These are phyloP conservation scores for Pangasius djambal DNA, from an alignment of 2,797 vertebrate species.

Conservation along the genomic window DNA sequence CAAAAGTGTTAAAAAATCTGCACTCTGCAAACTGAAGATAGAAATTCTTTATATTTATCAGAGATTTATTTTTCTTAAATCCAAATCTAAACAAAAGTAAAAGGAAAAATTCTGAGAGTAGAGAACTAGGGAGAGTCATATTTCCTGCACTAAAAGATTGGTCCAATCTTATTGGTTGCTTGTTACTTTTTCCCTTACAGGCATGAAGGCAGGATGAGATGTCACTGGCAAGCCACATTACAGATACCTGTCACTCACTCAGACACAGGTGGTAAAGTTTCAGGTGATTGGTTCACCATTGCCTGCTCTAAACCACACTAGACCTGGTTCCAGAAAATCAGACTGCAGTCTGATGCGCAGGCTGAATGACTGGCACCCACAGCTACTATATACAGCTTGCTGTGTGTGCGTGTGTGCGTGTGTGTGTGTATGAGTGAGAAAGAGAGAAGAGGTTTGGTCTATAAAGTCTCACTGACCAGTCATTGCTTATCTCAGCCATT, in stretches of 20 bases:
- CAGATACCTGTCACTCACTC: neutral
- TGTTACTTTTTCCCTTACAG: neutral
- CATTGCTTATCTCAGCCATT: constrained; percentile 77
- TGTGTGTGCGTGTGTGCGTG: neutral
- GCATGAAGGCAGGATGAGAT: neutral
- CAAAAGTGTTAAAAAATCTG: neutral
- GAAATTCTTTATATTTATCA: neutral
- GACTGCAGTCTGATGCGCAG: neutral
- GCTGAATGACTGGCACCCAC: neutral
- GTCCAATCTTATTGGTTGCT: neutral
- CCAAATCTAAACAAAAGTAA: neutral
- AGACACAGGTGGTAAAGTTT: neutral
- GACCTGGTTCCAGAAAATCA: neutral
- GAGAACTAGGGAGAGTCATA: neutral
- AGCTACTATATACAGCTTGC: neutral
- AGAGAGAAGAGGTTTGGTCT: constrained; percentile 10
- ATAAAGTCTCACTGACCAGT: constrained; percentile 57
- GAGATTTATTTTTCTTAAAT: neutral
- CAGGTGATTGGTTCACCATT: neutral
- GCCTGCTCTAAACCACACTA: neutral
- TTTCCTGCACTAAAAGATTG: neutral
- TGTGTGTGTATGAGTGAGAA: neutral
- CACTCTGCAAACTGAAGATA: neutral
- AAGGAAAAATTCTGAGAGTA: neutral
- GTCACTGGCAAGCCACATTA: neutral